Conservation (phyloP, 1,140 invertebrate species). For the Ditylenchus dipsaci region DNA sequence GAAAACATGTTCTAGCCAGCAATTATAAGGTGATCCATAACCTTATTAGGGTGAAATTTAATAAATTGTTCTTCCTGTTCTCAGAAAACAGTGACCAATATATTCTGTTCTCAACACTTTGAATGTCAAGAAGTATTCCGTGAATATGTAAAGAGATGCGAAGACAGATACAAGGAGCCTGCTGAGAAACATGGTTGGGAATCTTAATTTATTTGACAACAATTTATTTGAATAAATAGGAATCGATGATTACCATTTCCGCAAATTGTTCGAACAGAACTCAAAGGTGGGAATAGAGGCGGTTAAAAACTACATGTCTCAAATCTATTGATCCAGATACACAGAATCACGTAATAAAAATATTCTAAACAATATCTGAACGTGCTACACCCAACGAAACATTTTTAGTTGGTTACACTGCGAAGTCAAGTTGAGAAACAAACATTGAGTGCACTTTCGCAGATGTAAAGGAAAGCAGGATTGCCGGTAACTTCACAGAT, state of each 20-base stretch:
- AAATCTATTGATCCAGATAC: neutral
- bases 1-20: neutral
- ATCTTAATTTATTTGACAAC: neutral
- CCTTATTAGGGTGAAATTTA: neutral
- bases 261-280: slow-evolving; percentile 3
- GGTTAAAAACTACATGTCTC: neutral
- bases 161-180: slow-evolving; percentile 1
- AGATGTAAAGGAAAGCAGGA: neutral
- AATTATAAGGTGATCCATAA: neutral
- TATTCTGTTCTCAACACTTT: slow-evolving; percentile 9
- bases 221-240: neutral
- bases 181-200: slow-evolving; percentile 3
- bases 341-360: slow-evolving; percentile 2
- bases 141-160: neutral
- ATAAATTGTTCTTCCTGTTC: neutral
- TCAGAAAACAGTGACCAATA: slow-evolving; percentile 2
- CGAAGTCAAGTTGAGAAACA: neutral
- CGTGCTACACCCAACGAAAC: too few relatives aligned
- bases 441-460: neutral
- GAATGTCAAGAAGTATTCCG: slow-evolving; percentile 3
- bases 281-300: neutral
- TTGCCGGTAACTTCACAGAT: neutral
- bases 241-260: slow-evolving; percentile 4
- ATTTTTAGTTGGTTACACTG: neutral
- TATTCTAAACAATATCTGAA: neutral